phyloP scores from a whole-genome alignment of 2,113 vertebrate genomes.

The Hucho hucho region DNA sequence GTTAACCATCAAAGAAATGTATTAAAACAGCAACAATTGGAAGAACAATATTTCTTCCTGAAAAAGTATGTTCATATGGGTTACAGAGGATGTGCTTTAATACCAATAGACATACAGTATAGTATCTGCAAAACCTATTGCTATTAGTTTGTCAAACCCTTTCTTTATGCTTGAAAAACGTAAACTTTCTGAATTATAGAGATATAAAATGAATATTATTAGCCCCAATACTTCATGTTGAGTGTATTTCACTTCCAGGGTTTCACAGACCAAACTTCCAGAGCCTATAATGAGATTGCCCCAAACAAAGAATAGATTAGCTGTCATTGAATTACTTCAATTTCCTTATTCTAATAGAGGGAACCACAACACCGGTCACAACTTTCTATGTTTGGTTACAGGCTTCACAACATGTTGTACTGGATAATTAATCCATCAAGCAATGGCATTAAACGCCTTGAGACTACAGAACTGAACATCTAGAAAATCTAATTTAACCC shows the following conservation, averaged over 20 bases:
- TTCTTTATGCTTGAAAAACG: not conserved
- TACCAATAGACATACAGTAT: not conserved
- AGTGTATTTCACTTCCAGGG: slow-evolving; percentile 53
- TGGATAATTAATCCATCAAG: slow-evolving; percentile 81
- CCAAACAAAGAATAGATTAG: slow-evolving; percentile 76
- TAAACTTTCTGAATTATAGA: slow-evolving; percentile 2
- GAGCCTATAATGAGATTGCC: slow-evolving; percentile 62
- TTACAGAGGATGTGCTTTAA: not conserved
- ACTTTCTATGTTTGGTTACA: slow-evolving; percentile 67
- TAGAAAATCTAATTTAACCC: slow-evolving; percentile 82
- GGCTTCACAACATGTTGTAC: slow-evolving; percentile 73
- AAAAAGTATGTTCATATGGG: too few relatives aligned
- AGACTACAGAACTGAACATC: slow-evolving; percentile 68
- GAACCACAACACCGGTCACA: too few relatives aligned
- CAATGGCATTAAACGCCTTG: slow-evolving; percentile 71
- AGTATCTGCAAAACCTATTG: not conserved
- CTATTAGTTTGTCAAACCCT: not conserved
- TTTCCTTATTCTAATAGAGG: slow-evolving; percentile 73
- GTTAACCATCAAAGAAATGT: not conserved
- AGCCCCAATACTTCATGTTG: slow-evolving; percentile 50
- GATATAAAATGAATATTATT: slow-evolving; percentile 57
- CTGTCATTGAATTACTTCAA: slow-evolving; percentile 78
- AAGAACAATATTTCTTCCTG: too few relatives aligned
- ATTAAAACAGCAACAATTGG: too few relatives aligned
- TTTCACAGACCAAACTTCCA: slow-evolving; percentile 59